Evolutionary conservation across 2,888 invertebrate species (phyloP).

Genomic region (Emesis castigata): DNA sequence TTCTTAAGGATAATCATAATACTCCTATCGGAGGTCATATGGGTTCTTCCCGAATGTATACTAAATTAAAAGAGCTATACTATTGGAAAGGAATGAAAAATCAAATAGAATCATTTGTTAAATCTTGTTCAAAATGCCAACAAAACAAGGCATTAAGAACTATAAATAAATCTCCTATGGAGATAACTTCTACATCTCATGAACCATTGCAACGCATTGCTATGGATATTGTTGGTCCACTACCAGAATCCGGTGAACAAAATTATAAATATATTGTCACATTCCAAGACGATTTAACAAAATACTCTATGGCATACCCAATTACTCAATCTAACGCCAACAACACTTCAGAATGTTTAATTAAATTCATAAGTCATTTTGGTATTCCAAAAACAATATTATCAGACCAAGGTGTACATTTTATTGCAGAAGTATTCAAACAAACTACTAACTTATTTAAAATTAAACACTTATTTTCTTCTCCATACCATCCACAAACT

Average conservation of each 20-base stretch:
- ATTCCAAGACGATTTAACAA: background rate
- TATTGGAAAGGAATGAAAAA: background rate
- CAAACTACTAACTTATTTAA: no score
- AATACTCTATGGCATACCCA: background rate
- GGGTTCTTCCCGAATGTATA: background rate
- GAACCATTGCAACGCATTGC: background rate
- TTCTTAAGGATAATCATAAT: conserved; percentile 6
- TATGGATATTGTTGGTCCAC: background rate
- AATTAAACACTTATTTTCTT: no score
- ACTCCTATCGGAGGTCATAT: background rate
- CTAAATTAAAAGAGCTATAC: background rate
- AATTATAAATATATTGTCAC: no score
- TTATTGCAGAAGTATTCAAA: no score
- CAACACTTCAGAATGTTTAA: no score
- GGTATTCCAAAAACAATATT: no score
- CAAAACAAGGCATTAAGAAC: conserved; percentile 2
- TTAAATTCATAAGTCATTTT: no score
- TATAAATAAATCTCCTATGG: background rate
- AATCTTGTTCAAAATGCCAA: background rate
- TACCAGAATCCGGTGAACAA: no score
- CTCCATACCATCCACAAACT: no score
- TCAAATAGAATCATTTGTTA: background rate
- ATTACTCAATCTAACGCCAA: background rate
- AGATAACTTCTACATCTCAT: conserved; percentile 6
- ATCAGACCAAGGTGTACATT: no score